A percentile compares a stretch with the other conserved stretches of the same genome.
These are phyloP conservation scores for Meloidogyne chitwoodi DNA, from an alignment of 1,140 invertebrate genomes.

Conservation along the genomic window DNA sequence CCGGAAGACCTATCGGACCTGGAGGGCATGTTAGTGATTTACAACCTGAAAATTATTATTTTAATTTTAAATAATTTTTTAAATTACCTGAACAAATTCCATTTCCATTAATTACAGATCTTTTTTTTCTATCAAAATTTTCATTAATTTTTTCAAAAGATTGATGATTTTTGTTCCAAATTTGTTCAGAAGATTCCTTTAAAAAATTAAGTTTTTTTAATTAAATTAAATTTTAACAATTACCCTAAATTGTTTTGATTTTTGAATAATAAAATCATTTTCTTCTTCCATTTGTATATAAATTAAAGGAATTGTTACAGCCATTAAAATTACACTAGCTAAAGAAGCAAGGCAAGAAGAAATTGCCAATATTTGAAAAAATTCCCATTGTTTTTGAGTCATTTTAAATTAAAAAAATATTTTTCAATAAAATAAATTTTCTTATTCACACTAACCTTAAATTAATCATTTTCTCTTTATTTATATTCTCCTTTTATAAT, in stretches of 20 bases:
- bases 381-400: not conserved
- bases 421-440: no score
- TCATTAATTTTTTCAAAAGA: not conserved
- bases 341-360: not conserved
- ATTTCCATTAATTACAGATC: not conserved
- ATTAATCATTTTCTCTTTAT: no score
- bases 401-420: not conserved
- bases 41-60: conserved; percentile 21
- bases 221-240: not conserved
- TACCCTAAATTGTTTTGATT: conserved; percentile 19
- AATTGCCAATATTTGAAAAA: conserved; percentile 8
- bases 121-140: not conserved
- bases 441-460: no score
- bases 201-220: not conserved
- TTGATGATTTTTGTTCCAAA: not conserved
- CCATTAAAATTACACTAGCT: not conserved
- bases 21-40: conserved; percentile 24
- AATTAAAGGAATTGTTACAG: conserved; percentile 5
- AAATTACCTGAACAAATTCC: not conserved
- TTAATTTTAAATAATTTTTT: not conserved
- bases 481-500: no score
- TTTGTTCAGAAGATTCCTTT: not conserved
- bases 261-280: not conserved
- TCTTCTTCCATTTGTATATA: conserved; percentile 6
- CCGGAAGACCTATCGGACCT: conserved; percentile 30